phyloP scores from a whole-genome alignment of 2,797 vertebrate species.

The Pipistrellus pygmaeus region DNA sequence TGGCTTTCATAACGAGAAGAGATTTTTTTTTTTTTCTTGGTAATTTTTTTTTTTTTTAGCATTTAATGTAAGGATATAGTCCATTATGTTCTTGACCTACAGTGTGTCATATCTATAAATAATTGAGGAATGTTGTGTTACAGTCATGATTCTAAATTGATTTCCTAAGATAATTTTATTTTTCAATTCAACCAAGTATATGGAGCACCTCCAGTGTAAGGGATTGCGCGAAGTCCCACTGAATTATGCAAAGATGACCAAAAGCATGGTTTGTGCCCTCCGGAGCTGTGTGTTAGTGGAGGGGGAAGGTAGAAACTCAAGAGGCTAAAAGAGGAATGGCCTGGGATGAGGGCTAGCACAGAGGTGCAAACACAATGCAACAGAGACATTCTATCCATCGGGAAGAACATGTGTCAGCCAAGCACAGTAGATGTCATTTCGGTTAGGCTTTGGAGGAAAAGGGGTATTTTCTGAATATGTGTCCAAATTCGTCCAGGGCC shows the following conservation, averaged over 20 bases:
- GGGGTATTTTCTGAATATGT: slow-evolving; percentile 45
- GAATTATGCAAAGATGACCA: background rate
- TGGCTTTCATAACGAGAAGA: background rate
- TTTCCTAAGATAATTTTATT: slow-evolving; percentile 54
- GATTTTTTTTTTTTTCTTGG: slow-evolving; percentile 42
- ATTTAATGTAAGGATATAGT: slow-evolving; percentile 60
- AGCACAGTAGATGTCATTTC: background rate
- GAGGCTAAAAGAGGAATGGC: background rate
- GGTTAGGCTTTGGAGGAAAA: background rate
- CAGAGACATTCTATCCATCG: background rate
- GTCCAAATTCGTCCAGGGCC: slow-evolving; percentile 55
- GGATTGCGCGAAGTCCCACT: background rate
- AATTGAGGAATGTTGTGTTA: slow-evolving; percentile 23
- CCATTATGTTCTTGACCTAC: slow-evolving; percentile 39
- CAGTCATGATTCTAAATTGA: slow-evolving; percentile 4
- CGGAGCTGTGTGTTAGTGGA: background rate
- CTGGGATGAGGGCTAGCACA: background rate
- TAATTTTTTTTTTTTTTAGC: background rate
- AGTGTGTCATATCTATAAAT: slow-evolving; percentile 57
- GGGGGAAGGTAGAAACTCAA: background rate
- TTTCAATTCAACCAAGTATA: slow-evolving; percentile 47
- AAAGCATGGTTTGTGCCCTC: background rate
- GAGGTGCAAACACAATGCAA: background rate
- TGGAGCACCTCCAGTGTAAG: slow-evolving; percentile 2
- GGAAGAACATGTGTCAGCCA: background rate